phyloP scores from a whole-genome alignment of 2,888 invertebrate genomes.

The Oxytorus armatus region DNA sequence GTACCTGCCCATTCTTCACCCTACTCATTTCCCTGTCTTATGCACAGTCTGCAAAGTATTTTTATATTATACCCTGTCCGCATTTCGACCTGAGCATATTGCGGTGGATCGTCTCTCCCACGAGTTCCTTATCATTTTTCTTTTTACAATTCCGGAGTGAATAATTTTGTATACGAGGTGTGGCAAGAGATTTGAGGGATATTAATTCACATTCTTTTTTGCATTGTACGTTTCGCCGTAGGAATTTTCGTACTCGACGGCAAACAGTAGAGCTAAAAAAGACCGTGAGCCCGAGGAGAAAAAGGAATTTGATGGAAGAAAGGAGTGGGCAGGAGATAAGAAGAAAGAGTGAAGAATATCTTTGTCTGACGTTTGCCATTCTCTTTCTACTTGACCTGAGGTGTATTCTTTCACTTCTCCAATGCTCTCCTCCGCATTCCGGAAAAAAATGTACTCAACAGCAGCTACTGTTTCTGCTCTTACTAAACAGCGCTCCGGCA shows the following conservation, averaged over 20 bases:
- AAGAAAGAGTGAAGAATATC: conserved; percentile 17
- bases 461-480: conserved; percentile 23
- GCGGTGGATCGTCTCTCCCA: background rate
- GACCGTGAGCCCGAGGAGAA: background rate
- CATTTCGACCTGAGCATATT: background rate
- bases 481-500: conserved; percentile 36
- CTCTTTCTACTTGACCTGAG: conserved; percentile 36
- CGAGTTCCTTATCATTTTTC: conserved; percentile 23
- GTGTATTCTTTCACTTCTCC: conserved; percentile 42
- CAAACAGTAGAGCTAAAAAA: conserved; percentile 19
- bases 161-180: conserved; percentile 33
- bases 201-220: conserved; percentile 54
- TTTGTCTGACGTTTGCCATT: conserved; percentile 27
- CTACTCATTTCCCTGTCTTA: background rate
- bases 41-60: conserved; percentile 16
- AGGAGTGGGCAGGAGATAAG: conserved; percentile 8
- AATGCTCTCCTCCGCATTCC: conserved; percentile 25
- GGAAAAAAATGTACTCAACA: conserved; percentile 37
- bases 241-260: conserved; percentile 23
- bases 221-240: conserved; percentile 18
- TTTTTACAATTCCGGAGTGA: conserved; percentile 21
- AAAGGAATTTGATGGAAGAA: conserved; percentile 15
- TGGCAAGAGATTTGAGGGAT: conserved; percentile 24
- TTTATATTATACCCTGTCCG: conserved; percentile 1
- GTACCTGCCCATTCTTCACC: background rate